These are phyloP conservation scores for Xestia c-nigrum DNA, from an alignment of 2,888 invertebrate species.

Conservation along the genomic window DNA sequence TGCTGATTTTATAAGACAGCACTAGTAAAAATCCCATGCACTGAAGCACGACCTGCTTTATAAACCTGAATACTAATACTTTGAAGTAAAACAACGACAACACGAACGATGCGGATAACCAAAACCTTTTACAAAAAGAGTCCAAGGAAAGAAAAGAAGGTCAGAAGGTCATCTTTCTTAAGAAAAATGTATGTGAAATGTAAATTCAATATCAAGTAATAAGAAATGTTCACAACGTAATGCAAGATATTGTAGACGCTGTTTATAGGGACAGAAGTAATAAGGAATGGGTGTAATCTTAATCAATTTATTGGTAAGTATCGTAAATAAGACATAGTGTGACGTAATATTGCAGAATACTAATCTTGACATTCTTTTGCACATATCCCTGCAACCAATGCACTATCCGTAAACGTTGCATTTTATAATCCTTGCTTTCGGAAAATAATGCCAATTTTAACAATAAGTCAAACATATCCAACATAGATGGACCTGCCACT, in stretches of 20 bases:
- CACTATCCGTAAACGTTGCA: constrained; percentile 85
- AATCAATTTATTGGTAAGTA: constrained; percentile 30
- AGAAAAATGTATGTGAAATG: background rate
- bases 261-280: background rate
- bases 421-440: constrained; percentile 85
- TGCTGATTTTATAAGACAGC: constrained; percentile 4
- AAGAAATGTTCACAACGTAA: background rate
- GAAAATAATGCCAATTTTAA: constrained; percentile 90
- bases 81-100: background rate
- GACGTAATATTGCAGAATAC: constrained; percentile 82
- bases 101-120: no score
- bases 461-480: constrained; percentile 65
- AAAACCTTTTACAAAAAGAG: background rate
- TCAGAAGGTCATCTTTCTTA: background rate
- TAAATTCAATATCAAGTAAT: background rate
- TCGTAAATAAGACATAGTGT: constrained; percentile 79
- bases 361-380: constrained; percentile 84
- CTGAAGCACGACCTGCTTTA: constrained; percentile 34
- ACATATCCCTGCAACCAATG: constrained; percentile 86
- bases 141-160: background rate
- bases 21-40: constrained; percentile 25
- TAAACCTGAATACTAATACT: constrained; percentile 15
- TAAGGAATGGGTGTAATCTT: background rate
- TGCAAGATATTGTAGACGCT: background rate
- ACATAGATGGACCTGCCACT: constrained; percentile 63